Conservation (phyloP, 2,113 vertebrate species). For the Chamaetylas fuelleborni region DNA sequence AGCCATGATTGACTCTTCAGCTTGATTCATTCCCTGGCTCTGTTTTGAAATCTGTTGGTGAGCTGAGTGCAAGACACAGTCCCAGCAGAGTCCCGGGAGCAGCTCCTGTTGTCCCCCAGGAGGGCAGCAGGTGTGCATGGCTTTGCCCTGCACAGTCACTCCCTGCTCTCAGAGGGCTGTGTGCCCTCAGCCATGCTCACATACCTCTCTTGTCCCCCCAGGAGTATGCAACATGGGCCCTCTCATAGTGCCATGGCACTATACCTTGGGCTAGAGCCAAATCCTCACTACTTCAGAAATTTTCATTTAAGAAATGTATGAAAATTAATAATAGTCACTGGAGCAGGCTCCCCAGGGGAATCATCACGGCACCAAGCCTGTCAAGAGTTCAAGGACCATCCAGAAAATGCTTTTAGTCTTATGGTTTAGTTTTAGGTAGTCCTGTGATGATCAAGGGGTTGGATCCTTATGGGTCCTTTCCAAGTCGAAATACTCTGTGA, state of each 20-base stretch:
- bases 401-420: not conserved
- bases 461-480: not conserved
- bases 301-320: not conserved
- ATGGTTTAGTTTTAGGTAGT: not conserved
- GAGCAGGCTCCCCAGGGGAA: not conserved
- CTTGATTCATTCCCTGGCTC: not conserved
- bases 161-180: not conserved
- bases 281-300: not conserved
- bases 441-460: not conserved
- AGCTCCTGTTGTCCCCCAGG: not conserved
- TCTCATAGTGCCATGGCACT: not conserved
- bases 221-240: not conserved
- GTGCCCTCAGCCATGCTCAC: not conserved
- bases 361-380: not conserved
- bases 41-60: not conserved
- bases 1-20: not conserved
- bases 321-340: not conserved
- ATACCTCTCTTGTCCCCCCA: not conserved
- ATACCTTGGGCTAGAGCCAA: not conserved
- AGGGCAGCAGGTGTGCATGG: not conserved
- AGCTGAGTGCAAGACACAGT: not conserved
- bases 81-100: not conserved
- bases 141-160: not conserved
- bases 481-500: not conserved
- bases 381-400: not conserved